Percentiles rank a stretch among this genome's conserved stretches.
phyloP scores from a whole-genome alignment of 2,888 invertebrate species.

The Caenorhabditis sp. region DNA sequence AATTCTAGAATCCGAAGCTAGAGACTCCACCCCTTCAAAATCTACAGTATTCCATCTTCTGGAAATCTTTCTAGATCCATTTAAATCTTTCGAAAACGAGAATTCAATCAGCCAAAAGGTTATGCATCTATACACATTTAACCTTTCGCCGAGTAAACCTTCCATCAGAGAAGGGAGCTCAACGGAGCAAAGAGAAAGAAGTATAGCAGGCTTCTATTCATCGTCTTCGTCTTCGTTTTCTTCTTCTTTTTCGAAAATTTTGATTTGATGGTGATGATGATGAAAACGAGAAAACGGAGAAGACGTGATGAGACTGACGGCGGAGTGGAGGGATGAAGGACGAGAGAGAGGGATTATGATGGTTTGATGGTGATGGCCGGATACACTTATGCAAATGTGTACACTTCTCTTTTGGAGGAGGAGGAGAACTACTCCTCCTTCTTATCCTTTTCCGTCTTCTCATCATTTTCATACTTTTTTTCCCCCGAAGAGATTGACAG shows the following conservation, averaged over 20 bases:
- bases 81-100: too few relatives aligned
- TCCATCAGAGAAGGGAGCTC: too few relatives aligned
- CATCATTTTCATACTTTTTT: neutral
- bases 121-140: too few relatives aligned
- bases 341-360: conserved; percentile 4
- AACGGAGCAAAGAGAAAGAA: neutral
- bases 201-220: too few relatives aligned
- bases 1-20: too few relatives aligned
- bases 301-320: neutral
- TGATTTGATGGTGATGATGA: neutral
- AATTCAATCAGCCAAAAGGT: too few relatives aligned
- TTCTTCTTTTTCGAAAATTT: neutral
- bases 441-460: neutral
- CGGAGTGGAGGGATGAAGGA: conserved; percentile 14
- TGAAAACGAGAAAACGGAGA: neutral
- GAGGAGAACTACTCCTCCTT: neutral
- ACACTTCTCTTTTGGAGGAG: neutral
- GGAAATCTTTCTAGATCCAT: too few relatives aligned
- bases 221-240: too few relatives aligned
- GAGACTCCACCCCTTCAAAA: too few relatives aligned
- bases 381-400: conserved; percentile 46
- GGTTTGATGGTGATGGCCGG: conserved; percentile 22
- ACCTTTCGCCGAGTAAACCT: too few relatives aligned
- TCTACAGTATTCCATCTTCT: too few relatives aligned
- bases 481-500: neutral